Evolutionary conservation across 2,113 vertebrate species (phyloP), one percentile per base, ranked within the genome.

Genomic region (Herpailurus yagouaroundi): DNA sequence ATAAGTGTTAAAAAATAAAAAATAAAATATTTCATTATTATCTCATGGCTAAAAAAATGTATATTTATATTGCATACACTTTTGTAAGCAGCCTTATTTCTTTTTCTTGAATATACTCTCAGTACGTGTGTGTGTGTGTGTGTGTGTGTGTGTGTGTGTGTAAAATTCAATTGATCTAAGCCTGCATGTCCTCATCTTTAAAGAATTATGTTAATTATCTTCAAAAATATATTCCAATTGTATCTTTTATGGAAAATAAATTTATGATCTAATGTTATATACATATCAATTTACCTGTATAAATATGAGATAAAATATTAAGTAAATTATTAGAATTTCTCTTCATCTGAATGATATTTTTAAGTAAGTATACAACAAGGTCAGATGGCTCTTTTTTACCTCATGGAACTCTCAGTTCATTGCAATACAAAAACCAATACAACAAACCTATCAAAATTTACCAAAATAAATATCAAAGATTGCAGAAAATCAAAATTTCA

Each of bases 291-390:
- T 41, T 63, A 13, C 10, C 31, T 38, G 41, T 19, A 86, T 80
- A 87, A 55, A 89, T n/a, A 91, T 95, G 13, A 86, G 50, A 52
- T 86, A 27, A 80, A 89, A 83, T 63, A 89, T n/a, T 19, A 73
- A 36, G 27, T 63, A 52, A 74, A 66, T 76, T 85, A 57, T 25
- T 83, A 74, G 57, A 94, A 93, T 95, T 64, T 95, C 33, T 64
- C 31, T 50, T 48, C 71, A 48, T 79, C 5, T 50, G 36, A 95
- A 36, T 86, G 3, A 41, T 55, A 55, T 52, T 85, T 92, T 95
- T 74, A 69, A 71, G 5, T 92, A 88, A 88, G 57, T 60, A 60
- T 7, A 55, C 18, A 63, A 55, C 1, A 45, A 81, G 1, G 3
- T 55, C 16, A 45, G 6, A 60, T 60, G 48, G 19, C 11, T 84